Evolutionary conservation across 2,888 invertebrate species (phyloP).

Genomic region (Eretmocerus hayati): DNA sequence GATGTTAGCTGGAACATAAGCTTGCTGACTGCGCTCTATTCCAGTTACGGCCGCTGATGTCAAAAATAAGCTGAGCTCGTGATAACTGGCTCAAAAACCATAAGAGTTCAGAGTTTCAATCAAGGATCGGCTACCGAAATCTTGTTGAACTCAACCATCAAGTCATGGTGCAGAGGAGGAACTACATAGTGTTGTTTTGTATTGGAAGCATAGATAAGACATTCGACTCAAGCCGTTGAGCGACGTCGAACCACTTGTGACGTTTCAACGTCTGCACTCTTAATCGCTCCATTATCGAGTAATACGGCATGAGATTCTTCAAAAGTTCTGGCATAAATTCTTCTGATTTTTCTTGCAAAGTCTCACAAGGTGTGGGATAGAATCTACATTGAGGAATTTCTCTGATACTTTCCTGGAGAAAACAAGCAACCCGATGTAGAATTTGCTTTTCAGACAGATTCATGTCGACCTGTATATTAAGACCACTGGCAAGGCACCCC

Average conservation of each 20-base stretch:
- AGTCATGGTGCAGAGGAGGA: not conserved
- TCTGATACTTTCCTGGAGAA: no score
- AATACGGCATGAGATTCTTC: no score
- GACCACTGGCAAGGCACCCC: no score
- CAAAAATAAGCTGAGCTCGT: not conserved
- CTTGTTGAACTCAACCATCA: not conserved
- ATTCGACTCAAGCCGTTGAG: not conserved
- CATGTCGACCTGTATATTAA: no score
- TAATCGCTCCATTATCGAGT: no score
- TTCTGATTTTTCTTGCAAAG: no score
- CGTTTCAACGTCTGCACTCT: no score
- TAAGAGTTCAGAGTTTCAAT: not conserved
- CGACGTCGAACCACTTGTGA: not conserved
- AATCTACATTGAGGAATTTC: no score
- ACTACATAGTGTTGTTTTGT: not conserved
- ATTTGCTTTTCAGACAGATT: no score
- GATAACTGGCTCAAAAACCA: not conserved
- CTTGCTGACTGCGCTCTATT: not conserved
- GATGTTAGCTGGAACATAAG: slow-evolving; percentile 1
- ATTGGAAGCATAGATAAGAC: not conserved
- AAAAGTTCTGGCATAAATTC: no score
- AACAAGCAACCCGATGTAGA: no score
- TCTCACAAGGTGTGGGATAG: no score
- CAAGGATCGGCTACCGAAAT: not conserved
- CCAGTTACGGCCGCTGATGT: not conserved